These are phyloP conservation scores for Ctenopoma multispine DNA, from an alignment of 2,797 vertebrate genomes.

Conservation along the genomic window DNA sequence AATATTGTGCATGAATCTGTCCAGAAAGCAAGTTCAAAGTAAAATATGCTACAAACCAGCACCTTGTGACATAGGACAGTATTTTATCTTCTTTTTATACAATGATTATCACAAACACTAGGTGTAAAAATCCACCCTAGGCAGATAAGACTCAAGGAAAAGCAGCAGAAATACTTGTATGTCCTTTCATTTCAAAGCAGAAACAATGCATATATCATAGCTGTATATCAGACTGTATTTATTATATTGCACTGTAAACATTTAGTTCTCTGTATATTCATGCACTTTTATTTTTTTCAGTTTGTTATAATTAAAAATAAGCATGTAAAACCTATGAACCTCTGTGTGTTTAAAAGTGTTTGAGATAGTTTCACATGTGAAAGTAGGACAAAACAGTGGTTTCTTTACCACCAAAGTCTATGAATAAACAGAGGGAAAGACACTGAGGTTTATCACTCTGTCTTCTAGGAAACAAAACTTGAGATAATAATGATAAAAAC, in stretches of 20 bases:
- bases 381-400: not conserved
- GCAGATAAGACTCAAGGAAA: too few relatives aligned
- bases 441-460: not conserved
- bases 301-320: constrained; percentile 44
- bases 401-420: constrained; percentile 14
- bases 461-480: not conserved
- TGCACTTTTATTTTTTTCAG: not conserved
- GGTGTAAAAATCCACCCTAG: too few relatives aligned
- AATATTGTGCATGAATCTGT: too few relatives aligned
- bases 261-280: constrained; percentile 26
- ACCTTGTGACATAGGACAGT: not conserved
- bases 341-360: not conserved
- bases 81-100: not conserved
- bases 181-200: constrained; percentile 45
- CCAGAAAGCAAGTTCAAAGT: too few relatives aligned
- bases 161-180: not conserved
- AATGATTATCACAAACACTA: not conserved
- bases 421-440: not conserved
- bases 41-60: not conserved
- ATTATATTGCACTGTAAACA: constrained; percentile 43
- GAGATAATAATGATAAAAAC: not conserved
- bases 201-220: not conserved
- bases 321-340: constrained; percentile 11
- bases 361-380: not conserved
- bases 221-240: constrained; percentile 60